A percentile compares a stretch with the other conserved stretches of the same genome.
Evolutionary conservation across 2,113 vertebrate genomes (phyloP).

Genomic region (Hirundichthys speculiger): DNA sequence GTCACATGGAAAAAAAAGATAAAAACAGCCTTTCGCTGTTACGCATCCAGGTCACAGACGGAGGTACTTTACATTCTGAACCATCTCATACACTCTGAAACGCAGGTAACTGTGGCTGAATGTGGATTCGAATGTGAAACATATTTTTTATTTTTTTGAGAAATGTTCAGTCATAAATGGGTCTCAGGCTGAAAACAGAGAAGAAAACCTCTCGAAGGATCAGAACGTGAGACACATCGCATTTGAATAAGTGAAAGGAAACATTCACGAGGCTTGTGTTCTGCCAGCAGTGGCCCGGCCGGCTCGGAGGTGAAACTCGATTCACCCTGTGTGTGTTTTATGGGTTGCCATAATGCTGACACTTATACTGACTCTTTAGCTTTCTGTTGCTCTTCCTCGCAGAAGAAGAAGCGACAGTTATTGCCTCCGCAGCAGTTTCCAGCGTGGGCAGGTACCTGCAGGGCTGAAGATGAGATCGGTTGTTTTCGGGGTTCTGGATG

Average conservation of each 20-base stretch:
- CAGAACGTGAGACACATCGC: no score
- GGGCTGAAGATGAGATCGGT: conserved; percentile 64
- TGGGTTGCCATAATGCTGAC: conserved; percentile 46
- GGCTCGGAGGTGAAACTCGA: conserved; percentile 24
- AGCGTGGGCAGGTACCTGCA: conserved; percentile 39
- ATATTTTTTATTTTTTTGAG: no score
- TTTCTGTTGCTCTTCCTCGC: conserved; percentile 48
- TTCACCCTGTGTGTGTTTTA: conserved; percentile 48
- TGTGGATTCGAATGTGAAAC: no score
- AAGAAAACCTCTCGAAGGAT: no score
- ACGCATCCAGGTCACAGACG: no score
- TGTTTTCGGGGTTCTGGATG: conserved; percentile 45
- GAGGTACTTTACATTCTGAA: no score
- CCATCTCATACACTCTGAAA: no score
- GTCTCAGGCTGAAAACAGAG: no score
- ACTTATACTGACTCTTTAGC: conserved; percentile 38
- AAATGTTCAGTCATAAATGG: no score
- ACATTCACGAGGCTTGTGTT: conserved; percentile 33
- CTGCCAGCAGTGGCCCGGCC: background rate
- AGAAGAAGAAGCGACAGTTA: conserved; percentile 31
- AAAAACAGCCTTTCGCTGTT: no score
- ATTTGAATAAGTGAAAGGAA: conserved; percentile 10
- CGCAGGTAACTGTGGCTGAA: no score
- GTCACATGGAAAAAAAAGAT: no score
- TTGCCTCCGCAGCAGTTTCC: conserved; percentile 27